These are phyloP conservation scores for Artemia sinica DNA, from an alignment of 2,888 invertebrate species.

Conservation along the genomic window DNA sequence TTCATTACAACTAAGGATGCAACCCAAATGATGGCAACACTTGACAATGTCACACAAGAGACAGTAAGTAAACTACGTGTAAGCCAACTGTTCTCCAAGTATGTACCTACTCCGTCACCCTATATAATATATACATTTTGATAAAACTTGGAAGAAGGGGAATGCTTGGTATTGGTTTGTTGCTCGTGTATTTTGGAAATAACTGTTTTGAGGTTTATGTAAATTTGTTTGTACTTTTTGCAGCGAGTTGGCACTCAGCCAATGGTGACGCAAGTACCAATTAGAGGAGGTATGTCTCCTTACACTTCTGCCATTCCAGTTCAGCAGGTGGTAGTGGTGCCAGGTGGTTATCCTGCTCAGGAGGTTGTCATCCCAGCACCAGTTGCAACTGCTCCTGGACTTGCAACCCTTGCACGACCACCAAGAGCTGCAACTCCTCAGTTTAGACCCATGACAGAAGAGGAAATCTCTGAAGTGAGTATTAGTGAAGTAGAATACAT, in stretches of 20 bases:
- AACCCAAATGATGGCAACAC: no score
- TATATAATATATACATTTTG: no score
- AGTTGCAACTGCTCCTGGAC: slow-evolving; percentile 17
- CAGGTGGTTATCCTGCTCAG: slow-evolving; percentile 14
- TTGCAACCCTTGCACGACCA: background rate
- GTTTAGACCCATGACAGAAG: slow-evolving; percentile 19
- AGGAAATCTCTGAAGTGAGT: slow-evolving; percentile 21
- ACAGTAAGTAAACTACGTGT: no score
- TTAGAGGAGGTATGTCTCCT: background rate
- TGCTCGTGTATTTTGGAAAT: background rate
- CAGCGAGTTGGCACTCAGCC: background rate
- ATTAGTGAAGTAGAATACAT: background rate
- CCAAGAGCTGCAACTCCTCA: slow-evolving; percentile 16
- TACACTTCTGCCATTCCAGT: slow-evolving; percentile 17
- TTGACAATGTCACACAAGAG: no score
- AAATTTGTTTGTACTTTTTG: background rate
- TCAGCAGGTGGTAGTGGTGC: background rate
- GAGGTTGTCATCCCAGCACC: slow-evolving; percentile 13
- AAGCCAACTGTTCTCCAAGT: no score
- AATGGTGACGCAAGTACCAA: slow-evolving; percentile 8
- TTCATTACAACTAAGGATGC: background rate
- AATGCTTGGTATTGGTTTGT: background rate
- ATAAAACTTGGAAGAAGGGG: no score
- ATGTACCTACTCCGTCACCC: no score
- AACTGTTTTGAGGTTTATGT: background rate